Evolutionary conservation across 92 coral and sea anemone species (phyloP), one percentile per base, ranked within the genome.

Genomic region (Micromussa lordhowensis): DNA sequence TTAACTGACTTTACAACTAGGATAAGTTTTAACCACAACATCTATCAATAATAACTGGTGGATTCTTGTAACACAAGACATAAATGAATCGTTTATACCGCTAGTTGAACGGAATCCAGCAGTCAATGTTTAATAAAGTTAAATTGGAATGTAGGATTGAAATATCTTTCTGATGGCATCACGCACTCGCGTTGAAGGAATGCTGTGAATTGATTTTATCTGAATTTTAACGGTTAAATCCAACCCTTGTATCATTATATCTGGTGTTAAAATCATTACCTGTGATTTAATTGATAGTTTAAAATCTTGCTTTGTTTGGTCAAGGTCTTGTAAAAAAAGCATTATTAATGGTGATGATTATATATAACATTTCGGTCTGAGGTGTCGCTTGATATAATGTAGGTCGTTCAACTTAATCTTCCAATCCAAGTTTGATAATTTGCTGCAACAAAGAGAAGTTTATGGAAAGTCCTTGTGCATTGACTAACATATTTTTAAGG

Each of bases 141-240:
- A 44, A 75, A 86, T 86, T 86, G 89, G 89, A 85, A 85, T 85
- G 88, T 68, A 26, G 44, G 58, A 11, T 35, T 74, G 14, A 66
- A 85, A 86, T 86, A 78, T 58, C 74, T 77, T 22, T 28, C 48
- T 77, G 76, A 86, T 75, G 55, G 87, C 36, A 63, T 86, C 82
- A 86, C 49, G 44, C 82, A 85, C 36, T 76, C 88, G 77, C 76
- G 83, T 75, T 26, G 12, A 35, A 38, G 64, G 89, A 86, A 86
- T 86, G 66, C 76, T 30, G 5, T 19, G 89, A 63, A 86, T 86
- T 86, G 82, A 84, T 84, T 75, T 74, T 74, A 84, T 73, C 81
- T 38, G 57, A 30, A 29, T 51, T 69, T 68, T 38, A 29, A 44
- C 31, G 69, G n/a, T 36, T 58, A 14, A 13, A 19, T 71, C 28